A percentile compares a stretch with the other conserved stretches of the same genome.
Evolutionary conservation across 2,797 vertebrate genomes (phyloP).

Genomic region (Distichodus sexfasciatus): DNA sequence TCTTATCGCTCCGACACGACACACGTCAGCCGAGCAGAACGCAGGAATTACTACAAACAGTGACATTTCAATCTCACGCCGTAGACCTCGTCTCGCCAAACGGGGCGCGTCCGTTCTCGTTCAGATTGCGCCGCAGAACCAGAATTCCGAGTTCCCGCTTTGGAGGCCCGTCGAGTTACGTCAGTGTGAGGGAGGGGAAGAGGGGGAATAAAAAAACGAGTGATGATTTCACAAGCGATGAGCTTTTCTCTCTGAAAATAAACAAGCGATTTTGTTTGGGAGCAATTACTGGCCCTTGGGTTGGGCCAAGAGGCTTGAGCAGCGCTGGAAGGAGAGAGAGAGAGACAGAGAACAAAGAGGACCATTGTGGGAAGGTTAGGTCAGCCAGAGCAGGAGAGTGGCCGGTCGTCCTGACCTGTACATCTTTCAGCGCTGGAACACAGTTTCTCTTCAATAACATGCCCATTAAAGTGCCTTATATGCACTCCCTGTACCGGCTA

Average conservation of each 20-base stretch:
- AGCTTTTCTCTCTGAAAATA: constrained; percentile 14
- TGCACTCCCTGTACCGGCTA: constrained; percentile 13
- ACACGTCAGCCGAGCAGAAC: constrained; percentile 3
- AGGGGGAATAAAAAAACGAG: constrained; percentile 17
- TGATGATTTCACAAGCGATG: constrained; percentile 4
- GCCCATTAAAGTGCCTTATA: constrained; percentile 34
- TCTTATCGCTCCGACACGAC: not conserved
- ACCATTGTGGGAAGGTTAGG: constrained; percentile 41
- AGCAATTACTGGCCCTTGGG: not conserved
- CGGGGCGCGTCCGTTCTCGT: not conserved
- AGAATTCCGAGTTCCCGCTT: constrained; percentile 7
- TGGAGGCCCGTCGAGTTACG: not conserved
- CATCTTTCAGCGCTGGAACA: constrained; percentile 22
- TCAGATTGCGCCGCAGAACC: not conserved
- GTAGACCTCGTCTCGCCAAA: constrained; percentile 26
- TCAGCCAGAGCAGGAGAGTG: constrained; percentile 24
- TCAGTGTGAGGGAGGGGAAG: too few relatives aligned
- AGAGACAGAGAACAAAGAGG: constrained; percentile 44
- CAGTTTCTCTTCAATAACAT: constrained; percentile 36
- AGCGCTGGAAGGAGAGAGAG: constrained; percentile 29
- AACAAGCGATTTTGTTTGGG: constrained; percentile 31
- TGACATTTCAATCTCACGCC: constrained; percentile 13
- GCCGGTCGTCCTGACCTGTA: constrained; percentile 24
- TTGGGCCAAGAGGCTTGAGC: not conserved
- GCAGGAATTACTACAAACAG: not conserved